phyloP scores from a whole-genome alignment of 2,888 invertebrate genomes.

The Xestia rhomboidea region DNA sequence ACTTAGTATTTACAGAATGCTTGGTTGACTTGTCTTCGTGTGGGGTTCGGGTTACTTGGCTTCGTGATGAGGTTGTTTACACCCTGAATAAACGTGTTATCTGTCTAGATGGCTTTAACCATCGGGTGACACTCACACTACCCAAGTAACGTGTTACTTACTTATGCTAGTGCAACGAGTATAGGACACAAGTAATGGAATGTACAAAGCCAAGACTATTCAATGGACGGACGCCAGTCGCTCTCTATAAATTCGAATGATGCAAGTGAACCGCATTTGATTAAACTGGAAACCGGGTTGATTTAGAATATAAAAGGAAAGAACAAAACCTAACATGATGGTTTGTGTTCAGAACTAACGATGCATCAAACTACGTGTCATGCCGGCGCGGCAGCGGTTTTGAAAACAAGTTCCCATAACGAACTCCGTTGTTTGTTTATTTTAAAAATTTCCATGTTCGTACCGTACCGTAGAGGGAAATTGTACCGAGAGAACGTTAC shows the following conservation, averaged over 20 bases:
- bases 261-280: slow-evolving; percentile 22
- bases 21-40: too few relatives aligned
- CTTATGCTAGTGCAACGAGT: not conserved
- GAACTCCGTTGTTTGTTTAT: slow-evolving; percentile 52
- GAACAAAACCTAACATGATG: slow-evolving; percentile 21
- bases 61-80: too few relatives aligned
- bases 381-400: slow-evolving; percentile 19
- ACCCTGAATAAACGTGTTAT: not conserved
- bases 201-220: not conserved
- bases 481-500: slow-evolving; percentile 53
- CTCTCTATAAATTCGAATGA: slow-evolving; percentile 9
- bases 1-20: too few relatives aligned
- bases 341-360: slow-evolving; percentile 48
- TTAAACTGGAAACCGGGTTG: slow-evolving; percentile 15
- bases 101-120: not conserved
- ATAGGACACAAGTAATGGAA: not conserved
- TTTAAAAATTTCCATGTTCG: slow-evolving; percentile 56
- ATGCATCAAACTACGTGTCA: slow-evolving; percentile 41
- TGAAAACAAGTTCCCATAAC: slow-evolving; percentile 52
- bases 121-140: not conserved
- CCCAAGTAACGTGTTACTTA: not conserved
- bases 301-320: slow-evolving; percentile 20
- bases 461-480: slow-evolving; percentile 41
- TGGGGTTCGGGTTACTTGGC: too few relatives aligned
- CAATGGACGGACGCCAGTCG: slow-evolving; percentile 6